Evolutionary conservation across 2,797 vertebrate genomes (phyloP).

Genomic region (Cynodonichthys magdalenae): DNA sequence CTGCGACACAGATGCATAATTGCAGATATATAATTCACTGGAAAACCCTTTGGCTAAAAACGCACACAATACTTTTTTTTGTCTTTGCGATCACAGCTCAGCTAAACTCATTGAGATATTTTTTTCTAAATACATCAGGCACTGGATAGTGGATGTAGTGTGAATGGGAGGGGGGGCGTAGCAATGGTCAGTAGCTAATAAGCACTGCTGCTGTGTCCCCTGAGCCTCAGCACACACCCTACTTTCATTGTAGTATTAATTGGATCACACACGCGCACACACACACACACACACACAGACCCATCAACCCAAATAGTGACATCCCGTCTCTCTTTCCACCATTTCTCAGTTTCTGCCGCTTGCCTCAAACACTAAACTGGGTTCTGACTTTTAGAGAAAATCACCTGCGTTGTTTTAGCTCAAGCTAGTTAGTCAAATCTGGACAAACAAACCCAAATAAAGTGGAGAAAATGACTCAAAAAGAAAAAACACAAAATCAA

Average conservation of each 20-base stretch:
- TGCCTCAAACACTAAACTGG: slow-evolving; percentile 55
- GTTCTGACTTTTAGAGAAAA: slow-evolving; percentile 56
- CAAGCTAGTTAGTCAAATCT: slow-evolving; percentile 69
- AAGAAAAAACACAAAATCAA: slow-evolving; percentile 45
- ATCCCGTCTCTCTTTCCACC: slow-evolving; percentile 52
- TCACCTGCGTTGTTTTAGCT: slow-evolving; percentile 45
- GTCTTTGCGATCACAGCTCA: slow-evolving; percentile 77
- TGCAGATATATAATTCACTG: slow-evolving; percentile 73
- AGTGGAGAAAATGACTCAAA: slow-evolving; percentile 55
- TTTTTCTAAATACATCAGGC: slow-evolving; percentile 82
- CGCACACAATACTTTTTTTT: slow-evolving; percentile 81
- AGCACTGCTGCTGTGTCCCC: slow-evolving; percentile 66
- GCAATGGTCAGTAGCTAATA: slow-evolving; percentile 64
- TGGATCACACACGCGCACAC: slow-evolving; percentile 44
- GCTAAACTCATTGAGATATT: slow-evolving; percentile 72
- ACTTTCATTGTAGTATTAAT: slow-evolving; percentile 76
- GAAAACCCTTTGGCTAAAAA: slow-evolving; percentile 86
- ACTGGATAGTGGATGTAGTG: slow-evolving; percentile 81
- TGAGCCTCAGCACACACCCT: slow-evolving; percentile 76
- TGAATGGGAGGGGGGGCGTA: slow-evolving; percentile 62
- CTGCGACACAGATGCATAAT: slow-evolving; percentile 73
- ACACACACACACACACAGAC: slow-evolving; percentile 53
- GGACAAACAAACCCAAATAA: slow-evolving; percentile 60
- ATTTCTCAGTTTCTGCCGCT: slow-evolving; percentile 35
- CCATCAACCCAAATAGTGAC: slow-evolving; percentile 60